These are phyloP conservation scores for Oncorhynchus nerka DNA, from an alignment of 2,113 vertebrate genomes.

Conservation along the genomic window DNA sequence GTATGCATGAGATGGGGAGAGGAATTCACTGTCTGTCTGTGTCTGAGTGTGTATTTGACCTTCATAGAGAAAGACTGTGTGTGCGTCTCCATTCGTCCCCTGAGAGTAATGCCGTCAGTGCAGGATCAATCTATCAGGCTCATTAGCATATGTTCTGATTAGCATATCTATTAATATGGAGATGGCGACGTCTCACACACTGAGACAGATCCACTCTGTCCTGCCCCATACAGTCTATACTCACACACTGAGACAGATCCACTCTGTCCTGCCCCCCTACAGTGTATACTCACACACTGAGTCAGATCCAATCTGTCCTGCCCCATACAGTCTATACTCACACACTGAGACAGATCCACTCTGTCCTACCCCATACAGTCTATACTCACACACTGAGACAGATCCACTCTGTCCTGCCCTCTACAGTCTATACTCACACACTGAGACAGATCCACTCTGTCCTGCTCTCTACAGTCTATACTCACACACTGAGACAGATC, in stretches of 20 bases:
- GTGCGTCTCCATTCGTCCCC: constrained; percentile 20
- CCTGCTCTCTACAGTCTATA: too few relatives aligned
- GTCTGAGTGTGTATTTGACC: background rate
- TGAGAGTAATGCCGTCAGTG: constrained; percentile 48
- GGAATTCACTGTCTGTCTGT: background rate
- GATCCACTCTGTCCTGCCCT: too few relatives aligned
- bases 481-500: background rate
- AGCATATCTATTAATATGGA: constrained; percentile 75
- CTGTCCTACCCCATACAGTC: too few relatives aligned
- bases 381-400: too few relatives aligned
- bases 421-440: background rate
- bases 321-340: too few relatives aligned
- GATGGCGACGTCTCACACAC: constrained; percentile 55
- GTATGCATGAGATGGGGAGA: background rate
- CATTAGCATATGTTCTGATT: constrained; percentile 73
- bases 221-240: background rate
- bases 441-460: too few relatives aligned
- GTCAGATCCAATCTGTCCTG: too few relatives aligned
- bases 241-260: background rate
- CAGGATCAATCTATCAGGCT: constrained; percentile 66
- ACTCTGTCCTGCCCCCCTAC: too few relatives aligned
- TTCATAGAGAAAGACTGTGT: background rate
- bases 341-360: too few relatives aligned
- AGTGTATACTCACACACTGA: background rate
- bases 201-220: constrained; percentile 20